These are phyloP conservation scores for Spheniscus humboldti DNA, from an alignment of 2,797 vertebrate species.

Conservation along the genomic window DNA sequence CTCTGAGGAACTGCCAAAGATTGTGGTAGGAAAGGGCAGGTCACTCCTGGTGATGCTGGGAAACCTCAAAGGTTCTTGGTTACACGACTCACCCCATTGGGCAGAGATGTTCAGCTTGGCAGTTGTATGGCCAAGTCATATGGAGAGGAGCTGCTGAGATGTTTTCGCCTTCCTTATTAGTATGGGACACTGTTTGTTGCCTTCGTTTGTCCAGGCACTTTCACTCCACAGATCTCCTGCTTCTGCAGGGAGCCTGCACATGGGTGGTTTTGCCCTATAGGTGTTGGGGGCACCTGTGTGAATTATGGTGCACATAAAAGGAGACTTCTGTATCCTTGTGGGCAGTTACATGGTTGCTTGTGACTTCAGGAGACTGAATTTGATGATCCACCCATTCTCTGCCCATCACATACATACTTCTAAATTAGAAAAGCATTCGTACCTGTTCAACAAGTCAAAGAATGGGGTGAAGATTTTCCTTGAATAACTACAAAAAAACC, in stretches of 20 bases:
- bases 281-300: not conserved
- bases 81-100: rapidly evolving
- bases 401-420: not conserved
- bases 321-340: not conserved
- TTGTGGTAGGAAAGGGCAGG: not conserved
- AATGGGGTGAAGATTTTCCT: not conserved
- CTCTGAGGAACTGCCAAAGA: not conserved
- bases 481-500: not conserved
- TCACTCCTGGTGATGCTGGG: not conserved
- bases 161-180: not conserved
- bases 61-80: not conserved
- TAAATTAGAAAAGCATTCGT: not conserved
- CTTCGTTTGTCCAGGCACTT: not conserved
- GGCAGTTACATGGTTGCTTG: not conserved
- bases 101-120: not conserved
- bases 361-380: not conserved
- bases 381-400: not conserved
- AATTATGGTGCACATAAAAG: not conserved
- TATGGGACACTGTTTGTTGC: not conserved
- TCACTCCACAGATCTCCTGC: not conserved
- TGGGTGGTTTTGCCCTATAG: not conserved
- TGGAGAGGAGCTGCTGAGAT: not conserved
- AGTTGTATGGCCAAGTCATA: not conserved
- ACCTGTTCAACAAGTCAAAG: not conserved
- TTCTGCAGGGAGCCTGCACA: not conserved